Evolutionary conservation across 35 echinoderm and acorn worm genomes (phyloP), one percentile per base, ranked within the genome.

Genomic region (Hemicentrotus pulcherrimus): DNA sequence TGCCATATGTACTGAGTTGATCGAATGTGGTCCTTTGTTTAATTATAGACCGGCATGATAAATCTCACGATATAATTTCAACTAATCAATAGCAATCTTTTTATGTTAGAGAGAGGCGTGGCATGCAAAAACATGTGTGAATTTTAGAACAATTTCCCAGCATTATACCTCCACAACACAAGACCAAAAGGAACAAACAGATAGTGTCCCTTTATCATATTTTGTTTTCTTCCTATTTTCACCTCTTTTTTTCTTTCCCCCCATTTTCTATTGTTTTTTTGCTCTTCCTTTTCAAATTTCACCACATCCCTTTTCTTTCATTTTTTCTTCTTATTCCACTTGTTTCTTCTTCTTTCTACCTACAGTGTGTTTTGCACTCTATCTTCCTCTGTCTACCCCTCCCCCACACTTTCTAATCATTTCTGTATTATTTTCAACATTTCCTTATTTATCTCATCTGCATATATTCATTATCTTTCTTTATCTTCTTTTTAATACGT

Each of bases 1-100:
- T 55, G 9, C 11, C 35, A 41, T 0, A 59, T 13, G 16, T 59
- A 59, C 52, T 59, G 52, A 9, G 9, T 59, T 11, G 11, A 59
- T 59, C 0, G 9, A 2, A 78, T 22, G 19, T 78, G 22, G 22
- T 2, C 22, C 28, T 22, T 78, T 78, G 65, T 78, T 22, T 8
- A 78, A 78, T 71, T 19, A 78, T n/a, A 78, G 65, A 28, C 65
- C 28, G 24, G 11, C 50, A 55, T 78, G 24, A 78, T 22, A 78
- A 78, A 78, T 78, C 65, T 78, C 65, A 78, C 65, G 65, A 78
- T 78, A 78, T 78, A 78, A 78, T 78, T 78, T n/a, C 28, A 78
- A 78, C n/a, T 78, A 78, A 78, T 78, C 65, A 78, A 78, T 78
- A 78, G 19, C 24, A 78, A 78, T 78, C 65, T 78, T 5, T 78